phyloP scores from a whole-genome alignment of 2,888 invertebrate genomes.

The Cactoblastis cactorum region DNA sequence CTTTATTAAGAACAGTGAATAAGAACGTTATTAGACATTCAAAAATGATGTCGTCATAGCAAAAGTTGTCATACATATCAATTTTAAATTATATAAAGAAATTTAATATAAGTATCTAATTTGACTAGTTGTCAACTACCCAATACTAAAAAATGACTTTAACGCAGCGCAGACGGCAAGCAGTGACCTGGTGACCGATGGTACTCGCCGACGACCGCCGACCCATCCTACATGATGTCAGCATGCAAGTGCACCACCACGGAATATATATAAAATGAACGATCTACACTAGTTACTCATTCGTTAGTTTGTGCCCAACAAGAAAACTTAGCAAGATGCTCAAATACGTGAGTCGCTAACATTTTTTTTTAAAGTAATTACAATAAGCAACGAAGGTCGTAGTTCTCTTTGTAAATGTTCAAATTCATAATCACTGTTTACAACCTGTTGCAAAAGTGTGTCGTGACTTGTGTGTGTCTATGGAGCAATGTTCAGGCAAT shows the following conservation, averaged over 20 bases:
- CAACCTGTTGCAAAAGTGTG: constrained; percentile 40
- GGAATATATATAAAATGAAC: constrained; percentile 72
- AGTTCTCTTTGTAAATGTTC: constrained; percentile 25
- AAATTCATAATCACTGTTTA: constrained; percentile 31
- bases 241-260: constrained; percentile 61
- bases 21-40: too few species aligned
- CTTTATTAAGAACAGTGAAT: too few species aligned
- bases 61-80: too few species aligned
- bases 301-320: constrained; percentile 73
- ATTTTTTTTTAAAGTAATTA: constrained; percentile 29
- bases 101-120: too few species aligned
- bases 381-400: constrained; percentile 25
- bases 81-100: too few species aligned
- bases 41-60: too few species aligned
- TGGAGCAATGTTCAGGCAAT: constrained; percentile 27
- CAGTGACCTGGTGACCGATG: constrained; percentile 34
- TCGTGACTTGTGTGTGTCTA: constrained; percentile 33
- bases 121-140: too few species aligned
- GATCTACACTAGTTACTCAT: constrained; percentile 67
- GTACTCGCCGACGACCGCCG: constrained; percentile 36
- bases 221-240: constrained; percentile 68
- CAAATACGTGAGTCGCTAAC: constrained; percentile 73
- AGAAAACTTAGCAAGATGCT: constrained; percentile 71
- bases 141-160: not conserved
- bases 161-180: not conserved